Conservation (phyloP, 2,113 vertebrate species). For the Mus spicilegus region DNA sequence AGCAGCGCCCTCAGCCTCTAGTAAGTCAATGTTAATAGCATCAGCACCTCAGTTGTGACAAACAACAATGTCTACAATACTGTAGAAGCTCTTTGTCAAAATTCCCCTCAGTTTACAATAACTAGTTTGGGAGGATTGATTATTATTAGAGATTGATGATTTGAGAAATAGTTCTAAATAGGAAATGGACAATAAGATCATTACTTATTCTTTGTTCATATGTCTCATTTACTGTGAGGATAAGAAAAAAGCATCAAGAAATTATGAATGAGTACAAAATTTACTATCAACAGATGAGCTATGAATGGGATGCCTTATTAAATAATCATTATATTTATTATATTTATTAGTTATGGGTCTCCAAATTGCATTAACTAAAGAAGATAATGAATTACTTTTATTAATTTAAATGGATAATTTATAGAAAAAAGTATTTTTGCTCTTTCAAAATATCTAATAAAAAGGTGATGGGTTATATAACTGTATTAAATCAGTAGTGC, state of each 20-base stretch:
- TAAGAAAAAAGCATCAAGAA: slow-evolving; percentile 7
- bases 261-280: not conserved
- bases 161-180: not conserved
- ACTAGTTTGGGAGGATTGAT: not conserved
- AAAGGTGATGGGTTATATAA: not conserved
- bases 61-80: not conserved
- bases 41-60: not conserved
- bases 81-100: slow-evolving; percentile 2
- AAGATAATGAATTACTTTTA: not conserved
- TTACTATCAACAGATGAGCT: slow-evolving; percentile 20
- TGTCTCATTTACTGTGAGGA: not conserved
- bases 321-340: not conserved
- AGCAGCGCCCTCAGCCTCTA: not conserved
- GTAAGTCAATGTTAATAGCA: not conserved
- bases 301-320: not conserved
- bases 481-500: not conserved
- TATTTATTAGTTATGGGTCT: slow-evolving; percentile 1
- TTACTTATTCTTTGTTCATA: not conserved
- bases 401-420: slow-evolving; percentile 17
- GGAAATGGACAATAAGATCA: slow-evolving; percentile 2
- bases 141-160: slow-evolving; percentile 1
- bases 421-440: slow-evolving; percentile 26
- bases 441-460: not conserved
- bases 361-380: slow-evolving; percentile 4
- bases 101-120: not conserved